Conservation (phyloP, 1,140 invertebrate species). For the Antheraea mylitta region DNA sequence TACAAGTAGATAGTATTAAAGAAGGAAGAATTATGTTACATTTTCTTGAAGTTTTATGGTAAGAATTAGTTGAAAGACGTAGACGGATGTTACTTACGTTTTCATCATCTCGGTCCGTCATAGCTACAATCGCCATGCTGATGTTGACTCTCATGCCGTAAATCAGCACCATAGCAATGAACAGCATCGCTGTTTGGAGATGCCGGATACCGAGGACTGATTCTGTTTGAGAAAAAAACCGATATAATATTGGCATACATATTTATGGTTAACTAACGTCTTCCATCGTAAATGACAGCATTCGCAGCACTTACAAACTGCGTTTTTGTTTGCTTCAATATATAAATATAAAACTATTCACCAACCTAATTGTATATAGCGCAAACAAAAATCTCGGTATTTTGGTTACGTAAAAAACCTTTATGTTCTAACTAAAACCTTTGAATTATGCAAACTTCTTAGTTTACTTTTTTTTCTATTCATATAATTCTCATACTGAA, state of each 20-base stretch:
- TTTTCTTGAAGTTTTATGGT: too few species aligned
- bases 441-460: too few species aligned
- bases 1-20: neutral
- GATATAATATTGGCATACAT: neutral
- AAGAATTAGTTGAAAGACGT: neutral
- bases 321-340: too few species aligned
- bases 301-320: neutral
- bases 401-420: too few species aligned
- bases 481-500: too few species aligned
- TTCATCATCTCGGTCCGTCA: constrained; percentile 78
- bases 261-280: neutral
- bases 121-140: constrained; percentile 86
- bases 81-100: constrained; percentile 34
- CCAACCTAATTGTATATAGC: too few species aligned
- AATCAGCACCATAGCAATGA: constrained; percentile 81
- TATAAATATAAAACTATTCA: too few species aligned
- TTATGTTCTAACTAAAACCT: too few species aligned
- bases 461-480: too few species aligned
- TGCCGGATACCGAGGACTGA: constrained; percentile 81
- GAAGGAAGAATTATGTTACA: too few species aligned
- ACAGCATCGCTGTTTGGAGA: constrained; percentile 81
- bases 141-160: constrained; percentile 84
- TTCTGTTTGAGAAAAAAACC: constrained; percentile 31
- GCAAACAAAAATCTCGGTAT: too few species aligned
- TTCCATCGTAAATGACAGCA: neutral